A percentile compares a stretch with the other conserved stretches of the same genome.
These are phyloP conservation scores for Amblyjoppa proteus DNA, from an alignment of 2,888 invertebrate species.

Conservation along the genomic window DNA sequence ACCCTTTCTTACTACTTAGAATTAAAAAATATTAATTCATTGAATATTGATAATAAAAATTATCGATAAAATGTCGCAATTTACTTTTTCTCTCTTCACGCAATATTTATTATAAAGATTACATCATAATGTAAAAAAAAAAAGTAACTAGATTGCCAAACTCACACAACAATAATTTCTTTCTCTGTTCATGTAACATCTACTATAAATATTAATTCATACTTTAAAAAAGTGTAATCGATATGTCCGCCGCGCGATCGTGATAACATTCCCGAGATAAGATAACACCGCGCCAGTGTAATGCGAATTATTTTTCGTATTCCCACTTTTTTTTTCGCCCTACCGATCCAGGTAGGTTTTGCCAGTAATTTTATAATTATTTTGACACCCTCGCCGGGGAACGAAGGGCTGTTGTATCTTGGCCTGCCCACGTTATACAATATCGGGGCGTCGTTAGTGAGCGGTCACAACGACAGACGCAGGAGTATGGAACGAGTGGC, in stretches of 20 bases:
- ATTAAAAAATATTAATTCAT: no score
- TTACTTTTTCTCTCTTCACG: no score
- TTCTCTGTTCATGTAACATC: no score
- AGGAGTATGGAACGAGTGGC: conserved; percentile 61
- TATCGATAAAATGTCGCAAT: no score
- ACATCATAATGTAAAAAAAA: no score
- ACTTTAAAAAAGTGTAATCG: conserved; percentile 27
- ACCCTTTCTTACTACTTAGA: no score
- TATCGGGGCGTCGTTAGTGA: conserved; percentile 14
- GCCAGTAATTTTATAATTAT: conserved; percentile 81
- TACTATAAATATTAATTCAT: no score
- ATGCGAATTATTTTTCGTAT: conserved; percentile 36
- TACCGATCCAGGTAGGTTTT: conserved; percentile 66
- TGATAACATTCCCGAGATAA: conserved; percentile 38
- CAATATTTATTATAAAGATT: no score
- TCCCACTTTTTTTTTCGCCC: background rate
- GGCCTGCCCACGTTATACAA: background rate
- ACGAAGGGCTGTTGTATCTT: conserved; percentile 19
- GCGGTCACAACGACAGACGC: conserved; percentile 28
- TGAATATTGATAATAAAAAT: no score
- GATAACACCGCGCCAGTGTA: background rate
- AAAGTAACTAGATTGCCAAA: no score
- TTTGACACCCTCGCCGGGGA: conserved; percentile 74
- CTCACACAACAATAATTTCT: no score
- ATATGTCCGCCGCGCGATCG: conserved; percentile 30